Evolutionary conservation across 2,113 vertebrate species (phyloP).

Genomic region (Pelusios castaneus): DNA sequence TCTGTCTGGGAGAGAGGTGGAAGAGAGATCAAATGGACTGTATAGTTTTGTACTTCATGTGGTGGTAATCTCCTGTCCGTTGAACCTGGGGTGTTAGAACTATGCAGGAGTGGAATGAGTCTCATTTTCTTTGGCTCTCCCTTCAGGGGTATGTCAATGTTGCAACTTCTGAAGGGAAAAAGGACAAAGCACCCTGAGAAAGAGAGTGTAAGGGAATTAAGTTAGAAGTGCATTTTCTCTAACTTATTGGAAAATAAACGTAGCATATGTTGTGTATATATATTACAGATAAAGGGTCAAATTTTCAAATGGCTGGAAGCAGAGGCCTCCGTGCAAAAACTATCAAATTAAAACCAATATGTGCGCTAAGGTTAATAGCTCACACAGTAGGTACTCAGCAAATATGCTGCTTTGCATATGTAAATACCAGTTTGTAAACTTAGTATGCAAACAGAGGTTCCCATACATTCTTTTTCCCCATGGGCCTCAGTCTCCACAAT

Average conservation of each 20-base stretch:
- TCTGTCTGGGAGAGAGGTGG: neutral
- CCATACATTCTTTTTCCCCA: constrained; percentile 29
- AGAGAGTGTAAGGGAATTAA: neutral
- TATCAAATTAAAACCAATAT: neutral
- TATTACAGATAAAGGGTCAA: neutral
- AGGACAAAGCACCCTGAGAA: fast-evolving
- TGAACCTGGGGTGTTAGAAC: neutral
- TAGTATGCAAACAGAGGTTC: neutral
- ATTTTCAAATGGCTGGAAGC: neutral
- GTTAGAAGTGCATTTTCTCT: neutral
- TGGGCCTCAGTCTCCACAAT: neutral
- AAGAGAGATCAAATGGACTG: neutral
- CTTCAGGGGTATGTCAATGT: neutral
- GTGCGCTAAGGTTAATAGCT: neutral
- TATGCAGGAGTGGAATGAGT: neutral
- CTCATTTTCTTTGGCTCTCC: neutral
- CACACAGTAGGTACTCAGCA: neutral
- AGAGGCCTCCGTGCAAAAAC: neutral
- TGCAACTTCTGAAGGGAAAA: neutral
- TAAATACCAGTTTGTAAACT: neutral
- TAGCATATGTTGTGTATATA: neutral
- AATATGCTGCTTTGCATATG: neutral
- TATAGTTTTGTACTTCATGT: neutral
- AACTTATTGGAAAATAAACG: neutral
- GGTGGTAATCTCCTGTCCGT: neutral